Evolutionary conservation across 2,113 vertebrate species (phyloP), one percentile per base, ranked within the genome.

Genomic region (Forbesichthys papilliferus): DNA sequence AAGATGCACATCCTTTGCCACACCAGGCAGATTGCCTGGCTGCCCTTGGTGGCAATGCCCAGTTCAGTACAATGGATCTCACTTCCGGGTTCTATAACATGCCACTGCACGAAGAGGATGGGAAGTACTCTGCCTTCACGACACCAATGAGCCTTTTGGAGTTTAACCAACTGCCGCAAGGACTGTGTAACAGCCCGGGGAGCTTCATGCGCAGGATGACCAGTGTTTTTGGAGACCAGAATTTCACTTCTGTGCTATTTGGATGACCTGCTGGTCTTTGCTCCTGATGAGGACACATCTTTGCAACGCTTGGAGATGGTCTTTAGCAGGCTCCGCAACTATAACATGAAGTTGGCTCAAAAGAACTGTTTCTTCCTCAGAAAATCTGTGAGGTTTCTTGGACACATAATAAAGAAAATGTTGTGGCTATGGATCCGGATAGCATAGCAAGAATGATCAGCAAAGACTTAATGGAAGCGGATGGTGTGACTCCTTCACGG

Each of bases 181-280:
- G 67, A 20, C 54, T 68, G 1, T 68, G 66, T 54, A 68, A 54
- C 55, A 68, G 57, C 55, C 49, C 57, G 2, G 66, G 10, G 4
- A 58, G 53, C 33, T 20, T 20, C 1, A 20, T 20, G 20, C 20
- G 20, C 20, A 20, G 1, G 20, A 20, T 20, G 20, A 20, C n/a
- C 62, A 12, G 63, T 69, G 55, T 74, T 33, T 63, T 64, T 46
- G 70, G 64, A 12, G 65, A 73, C 55, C 60, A 61, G n/a, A 61
- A 61, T 36, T 3, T 73, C 55, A 27, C 46, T 71, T 3, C 60
- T 61, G 14, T 36, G 60, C 33, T 72, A 65, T n/a, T 13, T 64
- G 5, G 61, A 71, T 9, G 61, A 71, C 34, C 33, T 71, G 11
- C 34, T 71, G 7, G 46, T 71, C 1, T 71, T 56, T 51, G 53